Percentiles rank a stretch among this genome's conserved stretches.
Conservation (phyloP, 1,140 invertebrate species). For the Branchinecta lindahli region DNA sequence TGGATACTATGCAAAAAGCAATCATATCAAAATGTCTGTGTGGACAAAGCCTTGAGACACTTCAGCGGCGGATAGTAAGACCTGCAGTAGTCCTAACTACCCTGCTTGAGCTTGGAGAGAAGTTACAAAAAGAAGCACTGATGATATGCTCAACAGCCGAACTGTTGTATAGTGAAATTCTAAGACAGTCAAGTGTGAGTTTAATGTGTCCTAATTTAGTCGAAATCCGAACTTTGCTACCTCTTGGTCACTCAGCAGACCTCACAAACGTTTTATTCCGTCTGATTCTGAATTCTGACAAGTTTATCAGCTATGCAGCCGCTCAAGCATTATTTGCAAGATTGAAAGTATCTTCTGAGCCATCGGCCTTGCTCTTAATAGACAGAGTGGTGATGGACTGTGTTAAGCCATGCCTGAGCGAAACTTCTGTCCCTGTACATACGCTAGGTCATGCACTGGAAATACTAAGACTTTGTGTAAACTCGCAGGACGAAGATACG, state of each 20-base stretch:
- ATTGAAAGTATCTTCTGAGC: constrained; percentile 62
- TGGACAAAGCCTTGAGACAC: not conserved
- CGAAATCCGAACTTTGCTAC: constrained; percentile 51
- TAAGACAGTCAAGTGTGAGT: constrained; percentile 62
- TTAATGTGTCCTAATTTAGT: constrained; percentile 62
- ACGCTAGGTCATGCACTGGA: constrained; percentile 21
- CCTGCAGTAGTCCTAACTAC: constrained; percentile 1
- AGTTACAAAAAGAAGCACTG: constrained; percentile 11
- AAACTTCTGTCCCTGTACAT: constrained; percentile 37
- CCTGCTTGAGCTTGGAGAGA: not conserved
- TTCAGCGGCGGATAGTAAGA: not conserved
- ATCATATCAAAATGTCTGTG: constrained; percentile 14
- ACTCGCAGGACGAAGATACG: constrained; percentile 61
- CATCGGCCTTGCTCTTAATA: constrained; percentile 56
- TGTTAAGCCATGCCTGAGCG: constrained; percentile 27
- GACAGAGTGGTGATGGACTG: constrained; percentile 42
- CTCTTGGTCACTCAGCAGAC: constrained; percentile 50
- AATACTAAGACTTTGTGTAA: constrained; percentile 19
- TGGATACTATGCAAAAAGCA: constrained; percentile 13
- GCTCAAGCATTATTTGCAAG: constrained; percentile 61
- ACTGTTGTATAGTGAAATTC: constrained; percentile 61
- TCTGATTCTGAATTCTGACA: constrained; percentile 53
- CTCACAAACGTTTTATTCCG: constrained; percentile 67
- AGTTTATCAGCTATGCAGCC: constrained; percentile 61
- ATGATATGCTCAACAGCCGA: constrained; percentile 42